Percentiles rank a stretch among this genome's conserved stretches.
phyloP scores from a whole-genome alignment of 2,888 invertebrate species.

The Drosophila aldrichi region DNA sequence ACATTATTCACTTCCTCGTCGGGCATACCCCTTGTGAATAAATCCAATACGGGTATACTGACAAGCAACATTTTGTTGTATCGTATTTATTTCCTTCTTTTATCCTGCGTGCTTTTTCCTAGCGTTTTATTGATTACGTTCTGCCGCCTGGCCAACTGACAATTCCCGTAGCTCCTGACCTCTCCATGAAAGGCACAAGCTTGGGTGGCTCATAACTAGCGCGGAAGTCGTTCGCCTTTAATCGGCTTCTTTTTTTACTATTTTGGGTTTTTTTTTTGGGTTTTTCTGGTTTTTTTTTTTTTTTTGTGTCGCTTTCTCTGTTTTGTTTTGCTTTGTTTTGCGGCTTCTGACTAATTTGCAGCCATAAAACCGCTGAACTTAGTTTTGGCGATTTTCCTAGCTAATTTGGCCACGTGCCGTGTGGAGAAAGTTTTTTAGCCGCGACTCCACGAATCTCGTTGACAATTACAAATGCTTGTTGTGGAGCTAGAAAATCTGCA shows the following conservation, averaged over 20 bases:
- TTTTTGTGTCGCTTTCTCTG: background rate
- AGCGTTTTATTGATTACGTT: slow-evolving; percentile 74
- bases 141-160: slow-evolving; percentile 44
- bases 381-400: slow-evolving; percentile 36
- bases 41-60: slow-evolving; percentile 18
- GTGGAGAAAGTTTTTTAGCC: background rate
- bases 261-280: background rate
- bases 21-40: slow-evolving; percentile 9
- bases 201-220: slow-evolving; percentile 29
- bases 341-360: slow-evolving; percentile 54
- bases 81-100: slow-evolving; percentile 20
- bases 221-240: slow-evolving; percentile 61
- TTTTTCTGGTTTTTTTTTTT: background rate
- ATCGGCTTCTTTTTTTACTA: slow-evolving; percentile 30
- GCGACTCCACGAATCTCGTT: slow-evolving; percentile 18
- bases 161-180: slow-evolving; percentile 38
- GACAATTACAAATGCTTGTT: slow-evolving; percentile 52
- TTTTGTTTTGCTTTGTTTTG: slow-evolving; percentile 29
- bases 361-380: slow-evolving; percentile 51
- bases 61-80: slow-evolving; percentile 29
- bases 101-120: slow-evolving; percentile 57
- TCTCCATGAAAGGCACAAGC: slow-evolving; percentile 8
- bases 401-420: slow-evolving; percentile 49
- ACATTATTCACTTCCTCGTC: background rate
- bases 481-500: slow-evolving; percentile 17